These are phyloP conservation scores for Syritta pipiens DNA, from an alignment of 2,888 invertebrate species.

Conservation along the genomic window DNA sequence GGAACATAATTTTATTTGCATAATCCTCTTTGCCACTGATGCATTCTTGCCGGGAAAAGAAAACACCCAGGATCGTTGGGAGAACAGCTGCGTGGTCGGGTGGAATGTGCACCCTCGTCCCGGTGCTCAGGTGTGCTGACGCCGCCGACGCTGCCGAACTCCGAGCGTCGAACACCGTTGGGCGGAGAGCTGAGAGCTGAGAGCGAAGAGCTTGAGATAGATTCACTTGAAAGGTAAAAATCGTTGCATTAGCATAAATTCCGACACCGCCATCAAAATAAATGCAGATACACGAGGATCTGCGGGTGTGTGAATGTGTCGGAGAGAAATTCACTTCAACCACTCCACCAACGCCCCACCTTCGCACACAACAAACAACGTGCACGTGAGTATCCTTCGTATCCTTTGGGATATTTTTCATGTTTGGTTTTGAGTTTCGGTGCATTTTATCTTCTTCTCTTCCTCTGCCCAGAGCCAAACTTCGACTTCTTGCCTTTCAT, in stretches of 20 bases:
- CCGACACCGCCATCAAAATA: slow-evolving; percentile 55
- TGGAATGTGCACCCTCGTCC: slow-evolving; percentile 53
- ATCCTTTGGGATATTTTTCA: slow-evolving; percentile 59
- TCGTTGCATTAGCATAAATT: slow-evolving; percentile 69
- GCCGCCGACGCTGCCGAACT: too few species aligned
- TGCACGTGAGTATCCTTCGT: slow-evolving; percentile 39
- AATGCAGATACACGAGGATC: background rate
- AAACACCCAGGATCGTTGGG: slow-evolving; percentile 53
- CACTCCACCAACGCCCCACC: too few species aligned
- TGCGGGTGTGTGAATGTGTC: background rate
- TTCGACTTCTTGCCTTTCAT: slow-evolving; percentile 15
- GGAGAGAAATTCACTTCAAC: background rate
- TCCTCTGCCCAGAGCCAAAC: slow-evolving; percentile 3
- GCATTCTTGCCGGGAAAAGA: slow-evolving; percentile 63
- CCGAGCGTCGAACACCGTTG: too few species aligned
- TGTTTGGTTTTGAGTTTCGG: slow-evolving; percentile 47
- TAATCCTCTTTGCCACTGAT: slow-evolving; percentile 66
- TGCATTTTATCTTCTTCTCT: slow-evolving; percentile 4
- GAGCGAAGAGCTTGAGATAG: slow-evolving; percentile 57
- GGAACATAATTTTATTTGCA: slow-evolving; percentile 69
- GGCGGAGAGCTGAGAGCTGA: too few species aligned
- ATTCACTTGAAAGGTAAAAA: slow-evolving; percentile 68
- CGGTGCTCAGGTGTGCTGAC: slow-evolving; percentile 63
- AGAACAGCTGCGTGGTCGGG: slow-evolving; percentile 47
- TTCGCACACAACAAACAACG: slow-evolving; percentile 36